A percentile compares a stretch with the other conserved stretches of the same genome.
Evolutionary conservation across 2,113 vertebrate species (phyloP).

Genomic region (Pollachius pollachius): DNA sequence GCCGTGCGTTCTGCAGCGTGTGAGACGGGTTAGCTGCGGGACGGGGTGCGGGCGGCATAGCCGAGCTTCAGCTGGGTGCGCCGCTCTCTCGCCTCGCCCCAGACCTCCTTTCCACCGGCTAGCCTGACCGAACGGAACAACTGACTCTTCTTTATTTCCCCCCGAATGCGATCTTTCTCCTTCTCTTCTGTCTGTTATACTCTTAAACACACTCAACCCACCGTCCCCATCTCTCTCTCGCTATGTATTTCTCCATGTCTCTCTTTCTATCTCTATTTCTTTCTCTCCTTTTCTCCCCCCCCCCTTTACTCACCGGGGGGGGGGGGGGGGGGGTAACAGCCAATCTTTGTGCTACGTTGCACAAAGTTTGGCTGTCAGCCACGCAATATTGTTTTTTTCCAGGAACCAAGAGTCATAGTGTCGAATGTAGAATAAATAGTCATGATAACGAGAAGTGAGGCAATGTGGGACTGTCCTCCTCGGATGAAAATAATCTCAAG

Average conservation of each 20-base stretch:
- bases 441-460: too few species aligned
- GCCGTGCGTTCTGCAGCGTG: conserved; percentile 22
- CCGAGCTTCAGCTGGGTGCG: conserved; percentile 41
- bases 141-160: conserved; percentile 50
- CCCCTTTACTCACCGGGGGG: conserved; percentile 1
- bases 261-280: too few species aligned
- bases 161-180: conserved; percentile 39
- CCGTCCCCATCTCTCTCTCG: neutral
- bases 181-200: conserved; percentile 3
- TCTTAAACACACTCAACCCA: conserved; percentile 19
- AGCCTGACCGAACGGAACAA: conserved; percentile 57
- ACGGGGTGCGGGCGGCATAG: conserved; percentile 35
- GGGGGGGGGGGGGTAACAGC: too few species aligned
- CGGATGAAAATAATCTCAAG: too few species aligned
- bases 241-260: too few species aligned
- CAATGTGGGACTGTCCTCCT: too few species aligned
- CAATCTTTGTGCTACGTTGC: too few species aligned
- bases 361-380: too few species aligned
- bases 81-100: conserved; percentile 31
- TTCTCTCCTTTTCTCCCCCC: too few species aligned
- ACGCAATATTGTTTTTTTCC: too few species aligned
- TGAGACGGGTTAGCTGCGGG: neutral
- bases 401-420: too few species aligned
- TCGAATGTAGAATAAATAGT: too few species aligned
- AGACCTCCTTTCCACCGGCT: conserved; percentile 67